Percentiles rank a stretch among this genome's conserved stretches.
phyloP scores from a whole-genome alignment of 2,113 vertebrate species.

The Empidonax traillii region DNA sequence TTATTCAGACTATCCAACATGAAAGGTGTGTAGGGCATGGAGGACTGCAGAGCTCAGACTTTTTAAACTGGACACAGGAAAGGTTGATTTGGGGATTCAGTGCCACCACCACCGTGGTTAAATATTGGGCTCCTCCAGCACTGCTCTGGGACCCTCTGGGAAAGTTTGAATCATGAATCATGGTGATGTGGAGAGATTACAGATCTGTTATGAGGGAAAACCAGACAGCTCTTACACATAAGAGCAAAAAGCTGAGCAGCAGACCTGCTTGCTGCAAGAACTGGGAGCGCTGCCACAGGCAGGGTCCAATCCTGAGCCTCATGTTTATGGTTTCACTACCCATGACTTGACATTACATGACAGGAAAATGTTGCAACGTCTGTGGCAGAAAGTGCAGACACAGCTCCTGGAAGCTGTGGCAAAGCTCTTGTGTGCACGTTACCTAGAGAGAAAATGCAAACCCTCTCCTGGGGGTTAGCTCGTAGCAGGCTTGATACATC shows the following conservation, averaged over 20 bases:
- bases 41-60: not conserved
- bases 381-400: not conserved
- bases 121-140: not conserved
- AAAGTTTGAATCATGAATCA: not conserved
- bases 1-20: not conserved
- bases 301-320: not conserved
- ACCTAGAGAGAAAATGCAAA: not conserved
- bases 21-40: not conserved
- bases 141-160: not conserved
- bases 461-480: not conserved
- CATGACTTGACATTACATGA: not conserved
- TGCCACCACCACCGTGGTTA: not conserved
- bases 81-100: not conserved
- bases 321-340: not conserved
- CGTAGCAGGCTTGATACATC: not conserved
- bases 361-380: slow-evolving; percentile 37
- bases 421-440: not conserved
- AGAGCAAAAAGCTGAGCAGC: not conserved
- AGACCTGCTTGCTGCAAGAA: not conserved
- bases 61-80: not conserved
- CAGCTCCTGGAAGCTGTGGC: not conserved
- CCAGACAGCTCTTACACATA: not conserved
- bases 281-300: not conserved
- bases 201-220: not conserved
- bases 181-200: not conserved